Conservation (phyloP, 2,888 invertebrate species). For the Ornithoptera alexandrae region DNA sequence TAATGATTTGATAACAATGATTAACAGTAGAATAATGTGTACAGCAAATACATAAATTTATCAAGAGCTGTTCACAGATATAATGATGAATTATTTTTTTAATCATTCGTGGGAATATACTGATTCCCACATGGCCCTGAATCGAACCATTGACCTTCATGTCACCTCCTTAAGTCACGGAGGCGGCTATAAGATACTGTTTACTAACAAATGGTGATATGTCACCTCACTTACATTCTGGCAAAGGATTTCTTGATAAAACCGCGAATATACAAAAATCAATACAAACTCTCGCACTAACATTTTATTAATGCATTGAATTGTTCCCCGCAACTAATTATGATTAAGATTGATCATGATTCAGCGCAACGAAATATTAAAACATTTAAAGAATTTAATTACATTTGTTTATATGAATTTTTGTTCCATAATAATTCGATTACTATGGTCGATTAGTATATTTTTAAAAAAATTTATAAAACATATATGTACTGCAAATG, state of each 20-base stretch:
- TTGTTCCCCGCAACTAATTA: not conserved
- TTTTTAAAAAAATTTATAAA: not conserved
- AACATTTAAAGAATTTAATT: not conserved
- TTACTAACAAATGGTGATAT: not conserved
- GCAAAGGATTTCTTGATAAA: conserved; percentile 3
- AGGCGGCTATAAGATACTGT: too few species aligned
- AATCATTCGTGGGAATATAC: too few species aligned
- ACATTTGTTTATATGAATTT: conserved; percentile 14
- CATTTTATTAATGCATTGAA: conserved; percentile 7
- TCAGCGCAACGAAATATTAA: not conserved
- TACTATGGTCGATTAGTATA: not conserved
- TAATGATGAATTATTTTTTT: too few species aligned
- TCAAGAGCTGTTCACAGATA: too few species aligned
- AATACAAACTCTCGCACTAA: not conserved
- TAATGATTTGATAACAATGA: too few species aligned
- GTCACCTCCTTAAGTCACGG: too few species aligned
- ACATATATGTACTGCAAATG: not conserved
- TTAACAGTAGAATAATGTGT: too few species aligned
- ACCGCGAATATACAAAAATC: not conserved
- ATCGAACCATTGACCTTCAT: too few species aligned
- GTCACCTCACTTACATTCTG: conserved; percentile 12
- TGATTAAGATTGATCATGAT: conserved; percentile 4
- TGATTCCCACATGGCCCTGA: too few species aligned
- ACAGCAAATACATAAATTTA: too few species aligned
- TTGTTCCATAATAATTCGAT: conserved; percentile 16